Evolutionary conservation across 2,888 invertebrate genomes (phyloP).

Genomic region (Elysia crispata): DNA sequence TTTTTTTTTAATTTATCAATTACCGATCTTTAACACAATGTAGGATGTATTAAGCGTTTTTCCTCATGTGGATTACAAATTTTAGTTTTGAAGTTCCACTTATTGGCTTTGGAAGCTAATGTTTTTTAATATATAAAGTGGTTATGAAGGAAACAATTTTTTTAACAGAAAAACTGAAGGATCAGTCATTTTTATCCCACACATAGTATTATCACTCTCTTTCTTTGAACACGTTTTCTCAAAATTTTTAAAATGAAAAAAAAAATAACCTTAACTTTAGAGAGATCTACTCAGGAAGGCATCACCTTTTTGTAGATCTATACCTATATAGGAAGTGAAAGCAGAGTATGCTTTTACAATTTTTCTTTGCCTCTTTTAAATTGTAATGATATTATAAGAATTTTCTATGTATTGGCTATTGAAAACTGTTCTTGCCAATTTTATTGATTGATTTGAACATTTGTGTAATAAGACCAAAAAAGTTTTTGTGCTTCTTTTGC

Average conservation of each 20-base stretch:
- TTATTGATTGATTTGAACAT: too few species aligned
- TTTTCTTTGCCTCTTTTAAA: too few species aligned
- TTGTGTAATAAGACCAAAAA: not conserved
- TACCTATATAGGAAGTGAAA: too few species aligned
- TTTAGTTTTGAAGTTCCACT: not conserved
- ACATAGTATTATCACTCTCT: not conserved
- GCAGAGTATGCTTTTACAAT: too few species aligned
- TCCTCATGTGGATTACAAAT: too few species aligned
- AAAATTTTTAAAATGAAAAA: not conserved
- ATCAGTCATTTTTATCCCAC: not conserved
- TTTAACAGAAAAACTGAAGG: not conserved
- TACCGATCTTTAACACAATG: too few species aligned
- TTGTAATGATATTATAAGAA: too few species aligned
- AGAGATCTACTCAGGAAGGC: not conserved
- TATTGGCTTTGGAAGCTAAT: not conserved
- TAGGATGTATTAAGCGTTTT: too few species aligned
- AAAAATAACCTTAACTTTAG: not conserved
- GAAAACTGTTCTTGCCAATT: too few species aligned
- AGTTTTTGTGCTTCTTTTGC: constrained; percentile 44
- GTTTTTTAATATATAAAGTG: not conserved
- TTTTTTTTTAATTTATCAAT: not conserved
- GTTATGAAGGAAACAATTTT: not conserved
- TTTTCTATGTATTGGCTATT: too few species aligned
- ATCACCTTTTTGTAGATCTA: too few species aligned
- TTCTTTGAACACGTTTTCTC: not conserved